These are phyloP conservation scores for Ictalurus furcatus DNA, from an alignment of 2,113 vertebrate species.

Conservation along the genomic window DNA sequence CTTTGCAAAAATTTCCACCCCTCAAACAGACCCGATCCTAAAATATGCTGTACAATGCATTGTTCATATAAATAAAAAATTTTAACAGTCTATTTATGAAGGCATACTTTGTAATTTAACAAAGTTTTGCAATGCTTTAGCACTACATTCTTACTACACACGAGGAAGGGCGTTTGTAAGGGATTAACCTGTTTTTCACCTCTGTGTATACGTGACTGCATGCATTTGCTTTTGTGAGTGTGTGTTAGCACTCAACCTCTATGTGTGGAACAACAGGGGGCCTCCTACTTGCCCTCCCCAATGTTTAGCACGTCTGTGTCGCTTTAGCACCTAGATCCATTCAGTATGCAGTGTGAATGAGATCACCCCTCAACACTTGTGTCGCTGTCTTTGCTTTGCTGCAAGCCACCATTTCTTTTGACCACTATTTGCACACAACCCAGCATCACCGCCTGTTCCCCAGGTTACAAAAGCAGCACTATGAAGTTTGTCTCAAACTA, in stretches of 20 bases:
- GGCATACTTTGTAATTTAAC: not conserved
- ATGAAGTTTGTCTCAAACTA: not conserved
- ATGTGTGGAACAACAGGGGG: constrained; percentile 16
- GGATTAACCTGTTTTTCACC: not conserved
- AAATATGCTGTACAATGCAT: not conserved
- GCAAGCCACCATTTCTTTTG: not conserved
- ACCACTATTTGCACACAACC: constrained; percentile 14
- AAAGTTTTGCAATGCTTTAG: not conserved
- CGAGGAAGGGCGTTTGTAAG: not conserved
- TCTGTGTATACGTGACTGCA: not conserved
- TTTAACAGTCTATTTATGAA: not conserved
- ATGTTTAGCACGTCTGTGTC: constrained; percentile 34
- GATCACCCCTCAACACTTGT: constrained; percentile 3
- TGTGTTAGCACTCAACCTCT: not conserved
- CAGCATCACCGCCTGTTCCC: not conserved
- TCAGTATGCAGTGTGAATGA: constrained; percentile 50
- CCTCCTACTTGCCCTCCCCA: constrained; percentile 18
- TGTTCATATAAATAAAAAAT: not conserved
- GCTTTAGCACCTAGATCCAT: constrained; percentile 19
- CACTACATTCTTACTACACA: not conserved
- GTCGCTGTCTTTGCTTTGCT: not conserved
- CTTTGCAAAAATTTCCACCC: not conserved
- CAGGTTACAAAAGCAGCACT: not conserved
- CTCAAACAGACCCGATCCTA: not conserved
- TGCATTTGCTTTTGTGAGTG: constrained; percentile 16